Evolutionary conservation across 1,140 invertebrate species (phyloP).

Genomic region (Drosophila bocqueti): DNA sequence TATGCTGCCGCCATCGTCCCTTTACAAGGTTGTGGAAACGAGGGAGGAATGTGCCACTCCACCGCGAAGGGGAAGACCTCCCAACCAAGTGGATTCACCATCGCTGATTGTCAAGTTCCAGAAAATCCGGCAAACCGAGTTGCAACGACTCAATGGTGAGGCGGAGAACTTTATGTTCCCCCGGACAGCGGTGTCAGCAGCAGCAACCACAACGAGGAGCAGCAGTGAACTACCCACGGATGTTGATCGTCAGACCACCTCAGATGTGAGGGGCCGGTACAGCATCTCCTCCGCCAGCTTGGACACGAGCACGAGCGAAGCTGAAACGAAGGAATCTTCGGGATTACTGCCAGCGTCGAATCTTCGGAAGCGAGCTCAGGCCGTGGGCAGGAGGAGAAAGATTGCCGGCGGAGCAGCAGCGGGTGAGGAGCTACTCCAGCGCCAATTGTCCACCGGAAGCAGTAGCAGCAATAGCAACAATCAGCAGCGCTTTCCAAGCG

Average conservation of each 20-base stretch:
- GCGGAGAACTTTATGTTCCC: slow-evolving; percentile 94
- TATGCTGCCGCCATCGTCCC: slow-evolving; percentile 75
- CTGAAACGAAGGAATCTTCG: slow-evolving; percentile 35
- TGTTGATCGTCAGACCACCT: slow-evolving; percentile 85
- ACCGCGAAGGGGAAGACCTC: slow-evolving; percentile 34
- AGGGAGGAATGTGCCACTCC: slow-evolving; percentile 59
- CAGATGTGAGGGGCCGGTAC: slow-evolving; percentile 57
- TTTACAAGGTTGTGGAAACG: slow-evolving; percentile 79
- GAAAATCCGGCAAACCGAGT: slow-evolving; percentile 89
- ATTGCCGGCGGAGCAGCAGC: slow-evolving; percentile 7
- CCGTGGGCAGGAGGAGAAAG: slow-evolving; percentile 60
- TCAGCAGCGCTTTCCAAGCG: slow-evolving; percentile 80
- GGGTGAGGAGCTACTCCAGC: slow-evolving; percentile 24
- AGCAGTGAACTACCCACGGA: slow-evolving; percentile 85
- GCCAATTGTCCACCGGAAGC: slow-evolving; percentile 60
- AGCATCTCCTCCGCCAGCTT: slow-evolving; percentile 71
- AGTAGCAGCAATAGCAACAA: slow-evolving; percentile 58
- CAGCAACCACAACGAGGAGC: slow-evolving; percentile 84
- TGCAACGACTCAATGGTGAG: slow-evolving; percentile 91
- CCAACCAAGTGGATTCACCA: slow-evolving; percentile 77
- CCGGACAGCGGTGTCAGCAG: slow-evolving; percentile 86
- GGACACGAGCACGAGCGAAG: slow-evolving; percentile 74
- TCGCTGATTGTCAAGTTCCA: slow-evolving; percentile 90
- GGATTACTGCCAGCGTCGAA: neutral
- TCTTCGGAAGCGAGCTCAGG: slow-evolving; percentile 53